Evolutionary conservation across 2,797 vertebrate genomes (phyloP).

Genomic region (Ptychobarbus kaznakovi): DNA sequence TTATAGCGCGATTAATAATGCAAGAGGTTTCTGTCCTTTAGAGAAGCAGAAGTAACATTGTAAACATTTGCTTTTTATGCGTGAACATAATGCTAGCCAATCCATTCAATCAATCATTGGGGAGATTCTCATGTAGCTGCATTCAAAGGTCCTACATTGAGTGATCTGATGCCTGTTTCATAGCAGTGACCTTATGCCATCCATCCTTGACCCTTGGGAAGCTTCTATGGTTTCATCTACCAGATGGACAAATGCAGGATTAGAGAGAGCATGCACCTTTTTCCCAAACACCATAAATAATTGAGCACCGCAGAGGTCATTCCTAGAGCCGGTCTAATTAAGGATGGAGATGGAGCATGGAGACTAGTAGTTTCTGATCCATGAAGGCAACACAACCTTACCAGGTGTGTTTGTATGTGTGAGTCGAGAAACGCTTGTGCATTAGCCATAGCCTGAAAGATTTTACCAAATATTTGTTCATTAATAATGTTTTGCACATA

Average conservation of each 20-base stretch:
- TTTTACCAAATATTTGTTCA: too few species aligned
- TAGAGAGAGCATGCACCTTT: slow-evolving; percentile 36
- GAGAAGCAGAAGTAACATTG: slow-evolving; percentile 20
- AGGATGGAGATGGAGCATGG: slow-evolving; percentile 17
- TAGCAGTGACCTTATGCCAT: slow-evolving; percentile 17
- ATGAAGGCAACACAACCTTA: neutral
- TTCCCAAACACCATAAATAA: slow-evolving; percentile 33
- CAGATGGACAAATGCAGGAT: slow-evolving; percentile 32
- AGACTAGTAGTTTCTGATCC: slow-evolving; percentile 1
- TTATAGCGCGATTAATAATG: slow-evolving; percentile 42
- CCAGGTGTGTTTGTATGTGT: neutral
- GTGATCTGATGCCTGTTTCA: slow-evolving; percentile 22
- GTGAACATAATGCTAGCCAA: neutral
- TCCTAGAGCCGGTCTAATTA: slow-evolving; percentile 35
- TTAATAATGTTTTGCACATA: too few species aligned
- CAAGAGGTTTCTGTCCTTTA: slow-evolving; percentile 38
- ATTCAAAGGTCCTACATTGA: slow-evolving; percentile 25
- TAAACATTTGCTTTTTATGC: slow-evolving; percentile 5
- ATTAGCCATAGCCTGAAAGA: neutral
- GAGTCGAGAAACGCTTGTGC: neutral
- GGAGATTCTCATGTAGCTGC: slow-evolving; percentile 7
- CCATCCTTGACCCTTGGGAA: slow-evolving; percentile 8
- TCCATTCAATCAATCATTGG: neutral
- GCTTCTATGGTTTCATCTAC: slow-evolving; percentile 16
- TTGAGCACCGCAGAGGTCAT: slow-evolving; percentile 23